Base-by-base conservation (phyloP, 2,113 vertebrate genomes). In the Machaerirhynchus nigripectus region DNA sequence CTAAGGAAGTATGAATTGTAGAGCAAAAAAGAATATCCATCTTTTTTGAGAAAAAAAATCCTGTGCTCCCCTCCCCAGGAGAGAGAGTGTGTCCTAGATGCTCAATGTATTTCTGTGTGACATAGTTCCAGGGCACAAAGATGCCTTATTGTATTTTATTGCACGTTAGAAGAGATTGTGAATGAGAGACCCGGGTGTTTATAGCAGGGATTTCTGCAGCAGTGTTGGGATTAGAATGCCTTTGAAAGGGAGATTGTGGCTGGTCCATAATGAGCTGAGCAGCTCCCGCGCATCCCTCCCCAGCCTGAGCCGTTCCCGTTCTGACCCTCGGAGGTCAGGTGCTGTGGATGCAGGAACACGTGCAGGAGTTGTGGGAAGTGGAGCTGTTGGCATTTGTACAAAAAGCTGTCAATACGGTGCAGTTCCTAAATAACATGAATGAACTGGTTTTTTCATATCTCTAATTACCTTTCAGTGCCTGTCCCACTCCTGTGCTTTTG, bases 281-380 rank as follows among this genome's bases (percentile, higher is more conserved):
- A 0, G 20, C 67, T 57, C 53, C 55, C 7, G 5, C 52, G 9
- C 46, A 11, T 9, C 0, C 0, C 33, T 65, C 14, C 28, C 4
- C 21, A 70, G 42, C 31, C 56, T 9, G 60, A 49, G 19, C 42
- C 28, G 42, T 1, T 68, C 27, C 57, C 13, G 0, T 26, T 24
- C 28, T 1, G 3, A 8, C 10, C 47, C 76, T 13, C 20, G 47
- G 69, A n/a, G 46, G 31, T 7, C n/a, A 60, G 53, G 1, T 35
- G 11, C 27, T 81, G 30, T 13, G 52, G 40, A 2, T 44, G 14
- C 12, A 47, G 40, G 14, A 74, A 20, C 20, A 20, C 5, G 26
- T 3, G 15, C 53, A 10, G 19, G 56, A 57, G 6, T 3, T 65
- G 28, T 37, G 23, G 17, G 17, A 79, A 46, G 8, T 9, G 24